Evolutionary conservation across 2,113 vertebrate species (phyloP), one percentile per base, ranked within the genome.

Genomic region (Camelus bactrianus): DNA sequence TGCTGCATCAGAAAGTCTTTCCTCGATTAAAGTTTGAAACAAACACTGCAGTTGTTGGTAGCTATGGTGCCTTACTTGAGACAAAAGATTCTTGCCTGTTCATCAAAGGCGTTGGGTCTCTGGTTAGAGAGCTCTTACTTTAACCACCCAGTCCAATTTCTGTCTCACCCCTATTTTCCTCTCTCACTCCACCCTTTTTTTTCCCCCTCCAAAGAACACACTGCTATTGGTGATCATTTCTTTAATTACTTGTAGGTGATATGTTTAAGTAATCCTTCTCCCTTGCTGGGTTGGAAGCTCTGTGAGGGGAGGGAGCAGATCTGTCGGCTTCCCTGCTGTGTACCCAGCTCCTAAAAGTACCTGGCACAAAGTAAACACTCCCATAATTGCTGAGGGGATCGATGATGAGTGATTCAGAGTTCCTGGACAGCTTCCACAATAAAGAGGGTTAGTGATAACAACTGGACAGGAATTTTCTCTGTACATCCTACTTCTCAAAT

Each of bases 1-100:
- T 12, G 17, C 38, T 56, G 26, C 35, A 80, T 70, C 26, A 60
- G 42, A 89, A 82, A 54, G 60, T 46, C 42, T 17, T 62, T 79
- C 52, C 82, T 94, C 75, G 86, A 77, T 91, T 62, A 58, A 92
- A 87, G 84, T 85, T 88, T 35, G 64, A 70, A 89, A 80, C 48
- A 77, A 56, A 70, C 32, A 17, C 26, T 70, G 24, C 35, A 58
- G 22, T 38, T 60, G 6, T 75, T 90, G 76, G 81, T 70, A 89
- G 75, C 64, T 42, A 0, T 48, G 38, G 52, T 42, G 19, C 14
- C 70, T 58, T n/a, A 24, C 0, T 4, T 50, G 75, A 62, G 64
- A 87, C 2, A 26, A 38, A 85, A 26, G 14, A 35, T 54, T 30
- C 54, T 56, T 79, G 24, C 2, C 1, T 58, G 15, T 54, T 86